Percentiles rank a stretch among this genome's conserved stretches.
These are phyloP conservation scores for Oasisia sp. DNA, from an alignment of 2,888 invertebrate species.

Conservation along the genomic window DNA sequence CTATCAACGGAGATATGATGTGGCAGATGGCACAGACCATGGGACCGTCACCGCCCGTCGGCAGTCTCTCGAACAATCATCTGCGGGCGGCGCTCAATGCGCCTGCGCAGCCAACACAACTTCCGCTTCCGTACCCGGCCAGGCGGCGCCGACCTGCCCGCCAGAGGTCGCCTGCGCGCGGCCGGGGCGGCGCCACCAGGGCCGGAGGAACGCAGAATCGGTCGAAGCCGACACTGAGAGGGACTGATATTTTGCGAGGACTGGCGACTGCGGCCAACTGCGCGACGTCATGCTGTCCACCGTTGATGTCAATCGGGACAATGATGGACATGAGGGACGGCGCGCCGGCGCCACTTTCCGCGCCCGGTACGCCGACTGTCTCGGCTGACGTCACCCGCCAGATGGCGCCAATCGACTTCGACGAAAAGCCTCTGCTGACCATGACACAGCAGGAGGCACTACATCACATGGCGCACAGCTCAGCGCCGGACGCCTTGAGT, in stretches of 20 bases:
- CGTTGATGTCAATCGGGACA: neutral
- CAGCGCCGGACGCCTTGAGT: neutral
- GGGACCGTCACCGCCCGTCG: neutral
- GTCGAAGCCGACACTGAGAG: neutral
- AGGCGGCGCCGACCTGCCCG: constrained; percentile 5
- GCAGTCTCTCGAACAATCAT: constrained; percentile 4
- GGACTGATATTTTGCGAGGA: neutral
- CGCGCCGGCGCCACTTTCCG: neutral
- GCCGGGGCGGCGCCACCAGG: neutral
- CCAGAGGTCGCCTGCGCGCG: neutral
- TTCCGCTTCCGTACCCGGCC: neutral
- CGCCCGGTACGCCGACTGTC: neutral
- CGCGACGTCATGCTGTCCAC: neutral
- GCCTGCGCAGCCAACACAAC: neutral
- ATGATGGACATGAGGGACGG: neutral
- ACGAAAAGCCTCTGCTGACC: neutral
- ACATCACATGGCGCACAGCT: neutral
- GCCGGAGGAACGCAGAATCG: neutral
- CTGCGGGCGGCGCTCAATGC: constrained; percentile 8
- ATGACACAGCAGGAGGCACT: too few species aligned
- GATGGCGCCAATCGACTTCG: neutral
- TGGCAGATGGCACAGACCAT: neutral
- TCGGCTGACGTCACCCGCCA: neutral
- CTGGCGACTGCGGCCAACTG: neutral
- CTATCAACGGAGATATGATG: neutral